Evolutionary conservation across 2,888 invertebrate genomes (phyloP).

Genomic region (Sipha maydis): DNA sequence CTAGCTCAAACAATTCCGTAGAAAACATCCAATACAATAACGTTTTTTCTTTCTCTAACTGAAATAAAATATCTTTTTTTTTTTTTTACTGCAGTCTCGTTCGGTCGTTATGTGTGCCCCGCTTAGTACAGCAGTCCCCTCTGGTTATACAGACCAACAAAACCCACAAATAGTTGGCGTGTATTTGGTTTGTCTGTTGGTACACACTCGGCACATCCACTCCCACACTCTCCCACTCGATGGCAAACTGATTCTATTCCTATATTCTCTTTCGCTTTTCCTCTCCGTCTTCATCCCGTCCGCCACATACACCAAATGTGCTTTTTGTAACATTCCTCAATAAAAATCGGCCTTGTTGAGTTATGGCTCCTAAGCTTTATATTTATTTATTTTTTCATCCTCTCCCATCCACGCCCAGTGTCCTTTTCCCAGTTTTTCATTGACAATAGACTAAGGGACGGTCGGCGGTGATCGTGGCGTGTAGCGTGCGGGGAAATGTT

Average conservation of each 20-base stretch:
- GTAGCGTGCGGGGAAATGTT: constrained; percentile 44
- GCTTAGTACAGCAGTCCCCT: background rate
- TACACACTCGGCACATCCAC: background rate
- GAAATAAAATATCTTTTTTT: constrained; percentile 54
- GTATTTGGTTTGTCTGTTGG: constrained; percentile 38
- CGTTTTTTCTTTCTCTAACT: constrained; percentile 44
- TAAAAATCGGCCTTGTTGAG: constrained; percentile 54
- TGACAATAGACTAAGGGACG: constrained; percentile 8
- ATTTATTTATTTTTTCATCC: constrained; percentile 1
- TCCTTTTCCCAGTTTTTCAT: constrained; percentile 24
- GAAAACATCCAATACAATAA: constrained; percentile 23
- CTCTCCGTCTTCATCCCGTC: background rate
- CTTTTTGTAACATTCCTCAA: constrained; percentile 55
- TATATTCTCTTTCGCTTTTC: background rate
- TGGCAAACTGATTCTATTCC: no score
- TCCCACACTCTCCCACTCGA: background rate
- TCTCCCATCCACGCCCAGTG: background rate
- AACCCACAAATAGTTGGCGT: constrained; percentile 38
- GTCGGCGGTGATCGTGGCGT: background rate
- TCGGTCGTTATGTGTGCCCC: constrained; percentile 25
- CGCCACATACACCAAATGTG: background rate
- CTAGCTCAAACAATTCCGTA: constrained; percentile 31
- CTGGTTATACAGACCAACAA: constrained; percentile 30
- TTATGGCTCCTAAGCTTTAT: constrained; percentile 57
- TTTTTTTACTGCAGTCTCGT: constrained; percentile 28